Conservation (phyloP, 2,888 invertebrate species). For the Hyposoter didymator region DNA sequence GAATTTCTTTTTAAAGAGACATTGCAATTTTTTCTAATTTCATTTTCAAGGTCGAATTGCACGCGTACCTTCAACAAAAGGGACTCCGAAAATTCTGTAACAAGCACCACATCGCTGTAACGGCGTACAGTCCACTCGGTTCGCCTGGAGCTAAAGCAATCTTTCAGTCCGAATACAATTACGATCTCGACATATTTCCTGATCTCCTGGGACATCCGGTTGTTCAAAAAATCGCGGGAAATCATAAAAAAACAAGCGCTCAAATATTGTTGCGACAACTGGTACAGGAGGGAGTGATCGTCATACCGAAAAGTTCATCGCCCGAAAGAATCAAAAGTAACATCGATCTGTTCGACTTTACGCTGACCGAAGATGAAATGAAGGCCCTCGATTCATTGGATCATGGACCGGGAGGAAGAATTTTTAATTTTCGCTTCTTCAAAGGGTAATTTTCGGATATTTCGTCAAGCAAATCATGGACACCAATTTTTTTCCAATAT, state of each 20-base stretch:
- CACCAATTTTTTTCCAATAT: background rate
- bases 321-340: constrained; percentile 89
- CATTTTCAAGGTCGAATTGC: constrained; percentile 87
- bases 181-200: constrained; percentile 82
- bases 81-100: constrained; percentile 87
- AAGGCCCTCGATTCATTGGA: constrained; percentile 86
- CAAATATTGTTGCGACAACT: constrained; percentile 90
- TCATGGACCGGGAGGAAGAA: constrained; percentile 87
- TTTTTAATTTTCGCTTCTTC: constrained; percentile 88
- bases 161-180: constrained; percentile 81
- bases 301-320: constrained; percentile 92
- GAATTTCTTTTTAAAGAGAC: background rate
- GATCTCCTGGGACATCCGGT: constrained; percentile 87
- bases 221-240: constrained; percentile 86
- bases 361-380: constrained; percentile 86
- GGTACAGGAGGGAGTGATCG: constrained; percentile 88
- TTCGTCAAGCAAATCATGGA: background rate
- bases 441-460: constrained; percentile 78
- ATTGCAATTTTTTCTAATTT: background rate
- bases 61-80: constrained; percentile 91
- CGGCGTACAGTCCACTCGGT: constrained; percentile 91
- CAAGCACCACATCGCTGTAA: constrained; percentile 87
- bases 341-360: constrained; percentile 88
- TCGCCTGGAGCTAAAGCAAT: constrained; percentile 88
- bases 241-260: constrained; percentile 88